phyloP scores from a whole-genome alignment of 1,140 invertebrate species.

The Euura saliciscinereae region DNA sequence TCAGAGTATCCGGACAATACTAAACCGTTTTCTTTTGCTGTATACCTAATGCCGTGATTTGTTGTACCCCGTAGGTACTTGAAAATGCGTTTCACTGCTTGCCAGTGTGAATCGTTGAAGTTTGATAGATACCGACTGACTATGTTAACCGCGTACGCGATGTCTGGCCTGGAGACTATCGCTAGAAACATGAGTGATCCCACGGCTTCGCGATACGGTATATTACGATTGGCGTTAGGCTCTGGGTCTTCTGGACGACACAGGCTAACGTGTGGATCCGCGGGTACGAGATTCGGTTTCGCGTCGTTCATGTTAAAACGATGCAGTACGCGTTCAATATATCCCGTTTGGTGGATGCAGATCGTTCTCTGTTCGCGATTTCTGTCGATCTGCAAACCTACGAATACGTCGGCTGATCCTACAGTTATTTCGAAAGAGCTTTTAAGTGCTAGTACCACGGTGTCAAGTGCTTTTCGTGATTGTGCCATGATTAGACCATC shows the following conservation, averaged over 20 bases:
- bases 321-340: conserved; percentile 31
- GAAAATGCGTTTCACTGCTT: conserved; percentile 38
- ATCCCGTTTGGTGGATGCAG: conserved; percentile 29
- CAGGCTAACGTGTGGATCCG: background rate
- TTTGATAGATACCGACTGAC: conserved; percentile 47
- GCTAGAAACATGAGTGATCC: conserved; percentile 32
- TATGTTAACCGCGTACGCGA: conserved; percentile 20
- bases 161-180: no score
- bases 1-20: conserved; percentile 12
- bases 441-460: conserved; percentile 22
- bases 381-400: conserved; percentile 32
- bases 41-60: conserved; percentile 24
- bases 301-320: conserved; percentile 35
- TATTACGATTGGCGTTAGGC: background rate
- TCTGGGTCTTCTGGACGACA: background rate
- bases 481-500: conserved; percentile 28
- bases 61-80: conserved; percentile 52
- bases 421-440: conserved; percentile 28
- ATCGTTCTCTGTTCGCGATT: conserved; percentile 18
- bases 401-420: conserved; percentile 20
- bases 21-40: no score
- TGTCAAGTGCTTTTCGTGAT: conserved; percentile 17
- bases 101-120: conserved; percentile 27
- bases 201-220: conserved; percentile 44
- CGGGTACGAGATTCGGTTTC: conserved; percentile 31